These are phyloP conservation scores for Nasonia giraulti DNA, from an alignment of 1,140 invertebrate genomes.

Conservation along the genomic window DNA sequence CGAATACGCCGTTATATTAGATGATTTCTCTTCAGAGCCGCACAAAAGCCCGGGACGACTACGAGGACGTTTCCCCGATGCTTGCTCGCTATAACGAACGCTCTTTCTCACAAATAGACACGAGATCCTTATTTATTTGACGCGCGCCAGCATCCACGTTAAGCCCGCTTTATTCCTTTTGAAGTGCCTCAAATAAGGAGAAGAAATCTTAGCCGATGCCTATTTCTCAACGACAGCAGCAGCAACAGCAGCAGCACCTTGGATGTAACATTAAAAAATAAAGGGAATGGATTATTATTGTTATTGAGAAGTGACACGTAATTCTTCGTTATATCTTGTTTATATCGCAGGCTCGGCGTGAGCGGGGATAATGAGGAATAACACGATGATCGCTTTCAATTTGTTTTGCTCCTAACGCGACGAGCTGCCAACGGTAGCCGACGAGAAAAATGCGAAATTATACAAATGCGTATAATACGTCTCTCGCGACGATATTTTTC, in stretches of 20 bases:
- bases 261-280: conserved; percentile 10
- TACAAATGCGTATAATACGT: neutral
- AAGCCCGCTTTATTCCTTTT: conserved; percentile 29
- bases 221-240: conserved; percentile 10
- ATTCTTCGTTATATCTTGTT: neutral
- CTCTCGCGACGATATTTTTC: neutral
- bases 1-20: conserved; percentile 15
- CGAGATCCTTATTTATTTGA: conserved; percentile 42
- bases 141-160: neutral
- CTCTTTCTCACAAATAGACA: conserved; percentile 25
- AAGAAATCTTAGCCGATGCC: neutral
- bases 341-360: neutral
- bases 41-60: neutral
- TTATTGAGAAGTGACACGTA: neutral
- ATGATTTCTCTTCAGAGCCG: neutral
- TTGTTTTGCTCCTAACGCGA: neutral
- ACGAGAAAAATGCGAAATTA: neutral
- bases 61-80: neutral
- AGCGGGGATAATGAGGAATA: neutral
- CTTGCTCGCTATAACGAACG: neutral
- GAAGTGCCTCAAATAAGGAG: conserved; percentile 5
- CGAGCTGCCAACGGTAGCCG: neutral
- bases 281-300: conserved; percentile 25
- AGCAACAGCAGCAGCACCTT: neutral
- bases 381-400: neutral